These are phyloP conservation scores for Ophiothrix spiculata DNA, from an alignment of 35 echinoderm and acorn worm species.

Conservation along the genomic window DNA sequence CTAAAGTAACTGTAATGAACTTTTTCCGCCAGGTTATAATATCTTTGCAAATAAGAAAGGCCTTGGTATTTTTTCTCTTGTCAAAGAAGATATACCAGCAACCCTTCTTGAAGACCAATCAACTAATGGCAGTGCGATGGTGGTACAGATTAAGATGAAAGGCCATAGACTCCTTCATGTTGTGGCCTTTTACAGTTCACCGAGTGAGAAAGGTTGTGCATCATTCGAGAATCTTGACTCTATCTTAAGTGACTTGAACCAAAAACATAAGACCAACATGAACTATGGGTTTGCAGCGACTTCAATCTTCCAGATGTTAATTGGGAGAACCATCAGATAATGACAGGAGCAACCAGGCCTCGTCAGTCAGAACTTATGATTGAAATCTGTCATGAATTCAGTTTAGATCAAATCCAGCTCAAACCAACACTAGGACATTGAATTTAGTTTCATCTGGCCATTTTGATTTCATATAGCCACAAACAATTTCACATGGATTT, in stretches of 20 bases:
- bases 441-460: too few species aligned
- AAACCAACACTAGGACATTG: not conserved
- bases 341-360: not conserved
- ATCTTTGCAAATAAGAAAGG: not conserved
- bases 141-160: not conserved
- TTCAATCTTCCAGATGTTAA: not conserved
- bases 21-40: not conserved
- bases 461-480: too few species aligned
- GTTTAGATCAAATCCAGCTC: not conserved
- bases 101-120: not conserved
- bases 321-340: not conserved
- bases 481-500: too few species aligned
- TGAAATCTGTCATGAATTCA: not conserved
- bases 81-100: not conserved
- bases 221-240: not conserved
- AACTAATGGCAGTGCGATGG: not conserved
- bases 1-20: too few species aligned
- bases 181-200: not conserved
- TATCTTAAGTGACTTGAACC: not conserved
- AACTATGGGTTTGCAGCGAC: not conserved
- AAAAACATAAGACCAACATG: not conserved
- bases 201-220: not conserved
- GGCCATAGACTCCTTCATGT: not conserved
- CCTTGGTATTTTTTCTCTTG: not conserved
- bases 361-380: not conserved